These are phyloP conservation scores for Paracentrotus lividus DNA, from an alignment of 53 echinoderm and acorn worm genomes.

Conservation along the genomic window DNA sequence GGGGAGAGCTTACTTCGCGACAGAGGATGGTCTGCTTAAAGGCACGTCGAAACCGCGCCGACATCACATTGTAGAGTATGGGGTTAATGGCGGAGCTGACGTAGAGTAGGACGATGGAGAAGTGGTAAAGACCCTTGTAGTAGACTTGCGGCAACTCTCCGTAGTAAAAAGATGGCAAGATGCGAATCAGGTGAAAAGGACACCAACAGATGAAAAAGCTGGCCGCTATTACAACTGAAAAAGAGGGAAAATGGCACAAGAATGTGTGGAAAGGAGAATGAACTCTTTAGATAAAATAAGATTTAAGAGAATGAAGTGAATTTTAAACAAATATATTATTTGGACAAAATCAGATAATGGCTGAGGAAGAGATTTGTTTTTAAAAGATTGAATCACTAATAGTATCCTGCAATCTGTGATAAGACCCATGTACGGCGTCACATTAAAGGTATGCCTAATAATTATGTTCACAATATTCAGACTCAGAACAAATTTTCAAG, in stretches of 20 bases:
- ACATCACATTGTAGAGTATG: constrained; percentile 97
- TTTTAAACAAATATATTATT: no score
- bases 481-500: no score
- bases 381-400: no score
- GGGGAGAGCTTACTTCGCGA: constrained; percentile 87
- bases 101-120: constrained; percentile 90
- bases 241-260: background rate
- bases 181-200: constrained; percentile 95
- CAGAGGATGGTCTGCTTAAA: constrained; percentile 85
- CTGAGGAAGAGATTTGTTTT: no score
- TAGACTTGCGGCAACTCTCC: constrained; percentile 83
- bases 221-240: constrained; percentile 88
- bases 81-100: constrained; percentile 94
- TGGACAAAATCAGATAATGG: no score
- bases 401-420: no score
- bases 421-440: no score
- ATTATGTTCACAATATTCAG: no score
- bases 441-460: no score
- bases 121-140: constrained; percentile 87
- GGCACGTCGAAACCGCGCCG: constrained; percentile 91
- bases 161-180: constrained; percentile 83
- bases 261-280: no score
- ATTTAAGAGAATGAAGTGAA: no score
- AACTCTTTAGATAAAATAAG: no score
- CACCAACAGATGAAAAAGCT: constrained; percentile 96